phyloP scores from a whole-genome alignment of 2,888 invertebrate species.

The Habroteleia sp. region DNA sequence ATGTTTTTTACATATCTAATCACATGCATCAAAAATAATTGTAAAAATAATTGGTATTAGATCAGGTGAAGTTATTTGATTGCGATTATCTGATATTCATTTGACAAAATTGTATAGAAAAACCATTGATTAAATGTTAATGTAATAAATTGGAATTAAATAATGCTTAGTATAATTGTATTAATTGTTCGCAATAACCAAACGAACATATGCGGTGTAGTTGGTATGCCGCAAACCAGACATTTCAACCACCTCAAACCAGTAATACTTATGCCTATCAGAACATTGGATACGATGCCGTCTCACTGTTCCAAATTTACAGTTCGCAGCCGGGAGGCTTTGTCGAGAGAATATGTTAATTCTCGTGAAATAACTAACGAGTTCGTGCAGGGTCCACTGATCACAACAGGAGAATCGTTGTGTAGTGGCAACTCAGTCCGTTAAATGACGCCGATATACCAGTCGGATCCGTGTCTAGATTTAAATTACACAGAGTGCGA shows the following conservation, averaged over 20 bases:
- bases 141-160: constrained; percentile 35
- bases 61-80: no score
- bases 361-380: constrained; percentile 70
- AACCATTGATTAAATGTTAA: constrained; percentile 20
- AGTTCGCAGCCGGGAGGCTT: constrained; percentile 66
- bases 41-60: no score
- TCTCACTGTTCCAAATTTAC: constrained; percentile 66
- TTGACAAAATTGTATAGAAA: no score
- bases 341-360: constrained; percentile 73
- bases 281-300: constrained; percentile 35
- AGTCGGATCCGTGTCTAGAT: constrained; percentile 59
- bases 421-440: constrained; percentile 50
- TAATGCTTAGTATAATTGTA: constrained; percentile 33
- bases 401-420: constrained; percentile 64
- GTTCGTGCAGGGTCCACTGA: constrained; percentile 69
- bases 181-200: constrained; percentile 39
- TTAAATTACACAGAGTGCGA: constrained; percentile 62
- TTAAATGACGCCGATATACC: constrained; percentile 60
- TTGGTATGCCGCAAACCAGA: constrained; percentile 46
- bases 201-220: constrained; percentile 38
- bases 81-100: no score
- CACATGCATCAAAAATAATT: no score
- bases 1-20: no score
- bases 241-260: constrained; percentile 52
- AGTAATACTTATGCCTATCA: constrained; percentile 51